Evolutionary conservation across 2,888 invertebrate species (phyloP).

Genomic region (Fissipunctia ypsillon): DNA sequence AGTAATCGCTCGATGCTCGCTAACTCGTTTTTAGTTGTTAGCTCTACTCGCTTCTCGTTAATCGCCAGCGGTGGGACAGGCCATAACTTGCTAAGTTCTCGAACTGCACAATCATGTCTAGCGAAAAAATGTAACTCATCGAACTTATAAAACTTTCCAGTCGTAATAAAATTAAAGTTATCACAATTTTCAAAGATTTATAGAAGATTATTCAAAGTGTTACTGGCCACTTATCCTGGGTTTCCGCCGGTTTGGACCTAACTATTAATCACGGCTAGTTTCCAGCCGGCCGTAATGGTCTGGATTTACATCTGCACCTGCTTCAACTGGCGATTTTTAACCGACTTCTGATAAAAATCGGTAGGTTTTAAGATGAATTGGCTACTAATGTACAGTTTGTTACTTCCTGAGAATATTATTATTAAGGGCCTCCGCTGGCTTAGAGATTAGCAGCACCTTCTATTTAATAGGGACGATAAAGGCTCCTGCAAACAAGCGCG

Average conservation of each 20-base stretch:
- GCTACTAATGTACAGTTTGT: not conserved
- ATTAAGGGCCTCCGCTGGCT: no score
- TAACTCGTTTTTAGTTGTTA: no score
- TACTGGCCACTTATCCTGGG: conserved; percentile 54
- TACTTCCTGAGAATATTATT: no score
- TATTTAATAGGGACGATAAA: no score
- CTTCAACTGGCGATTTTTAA: conserved; percentile 54
- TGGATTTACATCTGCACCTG: conserved; percentile 62
- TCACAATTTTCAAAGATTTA: conserved; percentile 56
- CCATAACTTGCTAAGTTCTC: not conserved
- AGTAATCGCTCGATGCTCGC: no score
- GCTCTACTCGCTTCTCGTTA: no score
- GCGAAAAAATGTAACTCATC: not conserved
- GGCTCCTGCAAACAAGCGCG: no score
- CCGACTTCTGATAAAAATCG: conserved; percentile 14
- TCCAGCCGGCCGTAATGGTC: conserved; percentile 50
- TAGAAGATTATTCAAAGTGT: conserved; percentile 60
- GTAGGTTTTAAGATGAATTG: conserved; percentile 9
- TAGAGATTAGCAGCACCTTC: no score
- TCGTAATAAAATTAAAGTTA: conserved; percentile 44
- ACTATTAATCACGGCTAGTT: conserved; percentile 63
- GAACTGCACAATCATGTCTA: not conserved
- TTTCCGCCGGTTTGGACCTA: conserved; percentile 41
- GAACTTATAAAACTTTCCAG: conserved; percentile 17
- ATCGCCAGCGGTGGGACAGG: no score